A percentile compares a stretch with the other conserved stretches of the same genome.
Evolutionary conservation across 2,888 invertebrate species (phyloP).

Genomic region (Harpalus rufipes): DNA sequence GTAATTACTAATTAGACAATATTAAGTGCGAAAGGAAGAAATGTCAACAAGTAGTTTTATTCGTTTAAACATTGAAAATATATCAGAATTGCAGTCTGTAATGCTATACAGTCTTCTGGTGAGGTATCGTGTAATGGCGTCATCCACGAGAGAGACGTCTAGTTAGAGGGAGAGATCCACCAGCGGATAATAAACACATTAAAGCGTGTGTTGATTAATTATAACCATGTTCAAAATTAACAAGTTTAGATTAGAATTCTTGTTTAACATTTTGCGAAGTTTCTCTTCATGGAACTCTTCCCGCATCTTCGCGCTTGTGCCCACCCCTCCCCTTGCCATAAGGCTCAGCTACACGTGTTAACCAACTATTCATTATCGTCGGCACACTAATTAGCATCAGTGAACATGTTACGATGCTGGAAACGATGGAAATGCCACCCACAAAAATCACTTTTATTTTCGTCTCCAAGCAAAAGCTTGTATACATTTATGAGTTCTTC

Average conservation of each 20-base stretch:
- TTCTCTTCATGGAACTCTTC: constrained; percentile 59
- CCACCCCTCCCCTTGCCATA: constrained; percentile 21
- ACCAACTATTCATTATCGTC: constrained; percentile 59
- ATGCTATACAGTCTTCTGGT: neutral
- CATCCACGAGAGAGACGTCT: constrained; percentile 10
- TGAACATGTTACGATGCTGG: constrained; percentile 29
- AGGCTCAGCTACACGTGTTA: constrained; percentile 46
- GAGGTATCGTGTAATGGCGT: constrained; percentile 54
- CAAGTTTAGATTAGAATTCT: constrained; percentile 67
- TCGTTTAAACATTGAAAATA: neutral
- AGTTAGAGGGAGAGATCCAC: constrained; percentile 34
- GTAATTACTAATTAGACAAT: neutral
- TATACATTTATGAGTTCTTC: neutral
- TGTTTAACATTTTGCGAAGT: constrained; percentile 65
- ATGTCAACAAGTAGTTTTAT: neutral
- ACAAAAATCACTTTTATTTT: neutral
- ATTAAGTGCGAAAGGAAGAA: neutral
- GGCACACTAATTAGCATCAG: constrained; percentile 45
- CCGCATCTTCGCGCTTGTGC: constrained; percentile 27
- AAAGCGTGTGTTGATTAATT: constrained; percentile 66
- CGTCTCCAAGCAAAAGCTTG: neutral
- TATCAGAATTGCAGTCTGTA: too few species aligned
- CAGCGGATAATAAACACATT: constrained; percentile 66
- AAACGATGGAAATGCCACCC: neutral
- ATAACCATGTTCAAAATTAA: constrained; percentile 67